Percentiles rank a stretch among this genome's conserved stretches.
These are phyloP conservation scores for Pammene fasciana DNA, from an alignment of 2,888 invertebrate species.

Conservation along the genomic window DNA sequence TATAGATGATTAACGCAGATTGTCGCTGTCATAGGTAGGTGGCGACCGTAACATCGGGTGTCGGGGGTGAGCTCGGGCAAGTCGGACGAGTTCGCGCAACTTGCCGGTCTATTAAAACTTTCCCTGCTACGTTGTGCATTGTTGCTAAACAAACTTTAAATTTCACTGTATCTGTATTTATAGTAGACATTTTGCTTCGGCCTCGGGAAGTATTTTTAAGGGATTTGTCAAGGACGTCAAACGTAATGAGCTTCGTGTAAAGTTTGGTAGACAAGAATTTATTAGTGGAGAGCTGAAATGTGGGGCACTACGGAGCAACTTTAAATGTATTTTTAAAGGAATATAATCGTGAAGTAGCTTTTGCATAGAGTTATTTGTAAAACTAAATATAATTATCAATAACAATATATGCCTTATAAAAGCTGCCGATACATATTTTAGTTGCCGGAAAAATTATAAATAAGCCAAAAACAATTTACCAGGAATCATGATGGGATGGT, in stretches of 20 bases:
- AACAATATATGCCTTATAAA: too few relatives aligned
- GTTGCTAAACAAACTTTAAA: constrained; percentile 42
- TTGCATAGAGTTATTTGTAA: too few relatives aligned
- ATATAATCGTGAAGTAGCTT: too few relatives aligned
- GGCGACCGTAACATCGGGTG: constrained; percentile 13
- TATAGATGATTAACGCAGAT: constrained; percentile 2
- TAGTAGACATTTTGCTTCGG: constrained; percentile 25
- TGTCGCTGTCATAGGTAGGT: constrained; percentile 12
- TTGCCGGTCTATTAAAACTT: constrained; percentile 46
- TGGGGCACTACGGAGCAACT: too few relatives aligned
- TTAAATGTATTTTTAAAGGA: too few relatives aligned
- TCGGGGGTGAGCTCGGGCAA: constrained; percentile 6
- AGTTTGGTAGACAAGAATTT: not conserved
- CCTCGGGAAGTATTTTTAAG: constrained; percentile 32
- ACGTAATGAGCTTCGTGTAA: constrained; percentile 6
- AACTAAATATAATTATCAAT: too few relatives aligned
- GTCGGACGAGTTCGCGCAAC: constrained; percentile 20
- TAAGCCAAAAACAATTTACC: too few relatives aligned
- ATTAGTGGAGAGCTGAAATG: too few relatives aligned
- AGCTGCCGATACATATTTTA: too few relatives aligned
- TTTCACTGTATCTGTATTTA: constrained; percentile 13
- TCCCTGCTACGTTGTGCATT: constrained; percentile 47
- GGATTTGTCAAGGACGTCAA: constrained; percentile 22
- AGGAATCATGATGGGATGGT: too few relatives aligned
- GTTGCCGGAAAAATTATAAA: too few relatives aligned